These are phyloP conservation scores for Hucho hucho DNA, from an alignment of 2,113 vertebrate species.

Conservation along the genomic window DNA sequence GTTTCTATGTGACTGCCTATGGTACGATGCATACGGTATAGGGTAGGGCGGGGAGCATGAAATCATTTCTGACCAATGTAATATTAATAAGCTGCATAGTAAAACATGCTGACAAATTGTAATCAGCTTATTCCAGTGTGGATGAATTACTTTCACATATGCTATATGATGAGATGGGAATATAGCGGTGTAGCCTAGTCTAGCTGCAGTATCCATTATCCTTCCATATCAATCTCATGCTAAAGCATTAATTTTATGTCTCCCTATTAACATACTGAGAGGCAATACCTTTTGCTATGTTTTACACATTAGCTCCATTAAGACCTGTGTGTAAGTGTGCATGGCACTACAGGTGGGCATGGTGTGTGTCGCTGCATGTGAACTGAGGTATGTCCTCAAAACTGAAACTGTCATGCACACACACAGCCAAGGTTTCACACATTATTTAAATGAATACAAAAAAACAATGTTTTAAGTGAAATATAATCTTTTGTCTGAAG, in stretches of 20 bases:
- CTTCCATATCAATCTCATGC: not conserved
- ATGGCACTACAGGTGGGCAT: not conserved
- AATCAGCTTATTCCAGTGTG: not conserved
- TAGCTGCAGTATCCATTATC: not conserved
- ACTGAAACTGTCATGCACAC: too few relatives aligned
- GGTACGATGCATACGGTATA: not conserved
- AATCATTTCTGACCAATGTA: not conserved
- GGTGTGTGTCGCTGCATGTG: not conserved
- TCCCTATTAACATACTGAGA: not conserved
- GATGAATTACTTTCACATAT: not conserved
- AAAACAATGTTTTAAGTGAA: too few relatives aligned
- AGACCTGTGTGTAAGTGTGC: too few relatives aligned
- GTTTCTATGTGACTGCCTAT: not conserved
- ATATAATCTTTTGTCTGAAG: too few relatives aligned
- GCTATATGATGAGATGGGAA: not conserved
- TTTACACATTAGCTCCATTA: not conserved
- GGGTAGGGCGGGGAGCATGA: not conserved
- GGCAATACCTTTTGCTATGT: not conserved
- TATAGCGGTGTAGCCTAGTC: not conserved
- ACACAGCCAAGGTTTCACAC: too few relatives aligned
- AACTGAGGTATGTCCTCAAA: too few relatives aligned
- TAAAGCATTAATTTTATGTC: not conserved
- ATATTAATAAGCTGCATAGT: not conserved
- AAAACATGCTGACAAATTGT: not conserved
- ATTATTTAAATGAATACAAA: too few relatives aligned